Evolutionary conservation across 2,888 invertebrate genomes (phyloP), one percentile per base, ranked within the genome.

Genomic region (Mesochorus sp.): DNA sequence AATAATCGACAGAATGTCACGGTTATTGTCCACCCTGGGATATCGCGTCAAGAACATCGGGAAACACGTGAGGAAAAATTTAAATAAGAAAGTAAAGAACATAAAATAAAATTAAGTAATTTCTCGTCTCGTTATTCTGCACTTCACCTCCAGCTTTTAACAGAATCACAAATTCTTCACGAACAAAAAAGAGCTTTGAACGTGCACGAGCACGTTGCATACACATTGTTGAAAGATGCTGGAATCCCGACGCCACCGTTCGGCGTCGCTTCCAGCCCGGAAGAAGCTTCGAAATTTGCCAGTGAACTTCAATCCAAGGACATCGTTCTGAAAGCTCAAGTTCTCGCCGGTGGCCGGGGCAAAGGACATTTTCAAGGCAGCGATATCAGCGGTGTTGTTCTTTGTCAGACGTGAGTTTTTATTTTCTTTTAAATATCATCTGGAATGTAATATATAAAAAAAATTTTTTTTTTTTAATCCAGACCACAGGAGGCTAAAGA

Each of bases 181-280:
- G 95, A 95, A 85, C 95, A 95, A 88, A 92, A 93, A 34, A 93
- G 98, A 80, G 94, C 97, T 89, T 92, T 99, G 79, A 98, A 98
- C 91, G 97, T 99, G 1, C 99, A 99, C 91, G 99, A 99, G 91
- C 96, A 98, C 92, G 94, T 98, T 67, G 98, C 98, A 87, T 98
- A 98, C 91, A 95, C 95, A 5, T 92, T 99, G 21, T 92, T 99
- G 3, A 94, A 95, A 87, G 95, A 96, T 86, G 95, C 95, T 85
- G 96, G 96, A 61, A 97, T 99, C 83, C 95, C 96, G 6, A 97
- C 98, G 17, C 98, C 99, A 1, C 95, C 95, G 84, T 98, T 98
- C 92, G 95, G 96, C 81, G 96, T 98, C 26, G 98, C 98, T 39
- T 95, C 94, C 89, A 95, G 95, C 71, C 93, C 94, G 71, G 94